phyloP scores from a whole-genome alignment of 2,113 vertebrate genomes.

The Sylvietta virens region DNA sequence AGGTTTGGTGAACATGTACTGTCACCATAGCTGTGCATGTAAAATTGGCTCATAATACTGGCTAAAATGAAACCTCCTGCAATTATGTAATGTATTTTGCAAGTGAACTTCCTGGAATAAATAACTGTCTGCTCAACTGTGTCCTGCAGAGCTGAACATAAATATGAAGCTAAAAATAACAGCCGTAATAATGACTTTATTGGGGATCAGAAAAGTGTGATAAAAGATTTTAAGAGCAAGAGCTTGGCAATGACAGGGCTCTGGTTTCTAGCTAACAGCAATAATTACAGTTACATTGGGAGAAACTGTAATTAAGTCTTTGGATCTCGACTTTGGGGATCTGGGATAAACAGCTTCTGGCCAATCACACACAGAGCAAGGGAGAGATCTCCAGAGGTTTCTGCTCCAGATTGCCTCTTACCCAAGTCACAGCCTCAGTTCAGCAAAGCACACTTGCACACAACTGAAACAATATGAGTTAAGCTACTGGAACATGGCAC shows the following conservation, averaged over 20 bases:
- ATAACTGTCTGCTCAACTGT: not conserved
- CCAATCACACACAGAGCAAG: not conserved
- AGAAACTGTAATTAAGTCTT: conserved; percentile 31
- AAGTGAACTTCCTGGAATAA: not conserved
- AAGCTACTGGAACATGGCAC: not conserved
- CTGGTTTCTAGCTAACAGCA: not conserved
- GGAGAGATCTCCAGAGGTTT: not conserved
- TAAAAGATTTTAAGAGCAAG: not conserved
- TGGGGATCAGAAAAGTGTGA: not conserved
- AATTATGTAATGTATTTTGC: not conserved
- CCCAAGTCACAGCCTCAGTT: not conserved
- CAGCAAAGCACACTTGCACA: not conserved
- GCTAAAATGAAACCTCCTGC: not conserved
- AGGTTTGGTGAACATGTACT: not conserved
- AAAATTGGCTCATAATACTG: not conserved
- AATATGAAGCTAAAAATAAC: conserved; percentile 16
- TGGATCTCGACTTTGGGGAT: not conserved
- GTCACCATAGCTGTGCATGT: not conserved
- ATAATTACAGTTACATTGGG: not conserved
- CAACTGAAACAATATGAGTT: not conserved
- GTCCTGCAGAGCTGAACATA: not conserved
- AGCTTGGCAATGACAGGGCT: not conserved
- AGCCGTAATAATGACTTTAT: not conserved
- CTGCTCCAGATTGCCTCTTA: conserved; percentile 10
- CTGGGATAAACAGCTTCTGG: not conserved